Evolutionary conservation across 1,140 invertebrate species (phyloP), one percentile per base, ranked within the genome.

Genomic region (Muscidifurax raptorellus): DNA sequence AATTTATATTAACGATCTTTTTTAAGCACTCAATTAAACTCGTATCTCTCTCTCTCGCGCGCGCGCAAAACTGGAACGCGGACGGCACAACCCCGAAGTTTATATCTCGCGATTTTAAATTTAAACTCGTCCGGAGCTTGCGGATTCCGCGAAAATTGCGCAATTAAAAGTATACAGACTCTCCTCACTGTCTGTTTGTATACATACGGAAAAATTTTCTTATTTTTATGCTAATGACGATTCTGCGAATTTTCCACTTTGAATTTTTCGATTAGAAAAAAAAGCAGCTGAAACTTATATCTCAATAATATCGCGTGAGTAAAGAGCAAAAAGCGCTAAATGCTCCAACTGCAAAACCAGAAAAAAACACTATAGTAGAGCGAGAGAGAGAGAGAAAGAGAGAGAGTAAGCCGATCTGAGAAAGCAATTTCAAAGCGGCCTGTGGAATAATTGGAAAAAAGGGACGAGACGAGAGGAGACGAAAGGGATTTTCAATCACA

Each of bases 401-500:
- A 69, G 67, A 27, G 28, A 28, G 27, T 69, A 30, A 28, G 67
- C 13, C 22, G 28, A 40, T 32, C 72, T 40, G 72, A 36, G 32
- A 44, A 74, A 74, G 36, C 72, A 74, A 40, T 74, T 74, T 44
- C 22, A 9, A 44, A 74, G 22, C 28, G 36, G 28, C 32, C 72
- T 25, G 30, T 18, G 22, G 15, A 74, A 40, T 74, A 74, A 74
- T 74, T 74, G 72, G 72, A 40, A 74, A 74, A 36, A 32, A 7
- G 36, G 36, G 10, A 7, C 22, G 18, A 0, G 9, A 25, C 66
- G 12, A 52, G 40, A 44, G 18, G 66, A 25, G 66, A 27, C 67
- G 67, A 69, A 30, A 32, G 22, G 72, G 36, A 36, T 74, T 74
- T 74, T 74, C 72, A 74, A 74, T 74, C 72, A 74, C 72, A 36